Percentiles rank a stretch among this genome's conserved stretches.
Evolutionary conservation across 2,888 invertebrate species (phyloP).

Genomic region (Cinara cedri): DNA sequence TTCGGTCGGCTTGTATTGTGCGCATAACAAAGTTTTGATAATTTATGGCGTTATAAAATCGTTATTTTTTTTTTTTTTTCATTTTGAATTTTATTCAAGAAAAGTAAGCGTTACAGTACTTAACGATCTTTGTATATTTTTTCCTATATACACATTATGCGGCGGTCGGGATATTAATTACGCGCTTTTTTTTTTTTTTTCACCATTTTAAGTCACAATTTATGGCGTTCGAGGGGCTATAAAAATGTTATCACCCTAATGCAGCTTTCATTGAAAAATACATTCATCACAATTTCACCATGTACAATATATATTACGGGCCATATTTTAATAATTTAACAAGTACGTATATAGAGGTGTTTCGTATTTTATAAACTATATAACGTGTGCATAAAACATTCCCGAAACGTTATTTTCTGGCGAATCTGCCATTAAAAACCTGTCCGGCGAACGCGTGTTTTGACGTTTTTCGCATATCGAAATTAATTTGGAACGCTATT

Average conservation of each 20-base stretch:
- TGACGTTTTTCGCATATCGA: neutral
- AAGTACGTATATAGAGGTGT: constrained; percentile 20
- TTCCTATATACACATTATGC: neutral
- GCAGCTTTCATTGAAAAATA: constrained; percentile 45
- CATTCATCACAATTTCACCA: constrained; percentile 32
- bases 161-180: constrained; percentile 31
- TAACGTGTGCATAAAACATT: neutral
- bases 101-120: constrained; percentile 5
- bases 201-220: constrained; percentile 38
- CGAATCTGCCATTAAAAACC: constrained; percentile 26
- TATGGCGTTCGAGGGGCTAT: constrained; percentile 13
- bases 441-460: neutral
- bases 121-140: constrained; percentile 35
- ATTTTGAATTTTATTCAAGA: neutral
- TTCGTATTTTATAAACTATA: constrained; percentile 21
- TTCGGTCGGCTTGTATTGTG: no score
- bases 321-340: constrained; percentile 39
- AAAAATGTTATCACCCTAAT: constrained; percentile 49
- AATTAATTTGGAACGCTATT: no score
- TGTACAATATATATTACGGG: no score
- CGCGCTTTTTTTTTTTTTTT: constrained; percentile 15
- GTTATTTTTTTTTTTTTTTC: constrained; percentile 1
- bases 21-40: neutral
- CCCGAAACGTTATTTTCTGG: constrained; percentile 37
- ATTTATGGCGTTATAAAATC: neutral